Base-by-base conservation (phyloP, 2,888 invertebrate genomes). In the Dolichopus griseipennis region DNA sequence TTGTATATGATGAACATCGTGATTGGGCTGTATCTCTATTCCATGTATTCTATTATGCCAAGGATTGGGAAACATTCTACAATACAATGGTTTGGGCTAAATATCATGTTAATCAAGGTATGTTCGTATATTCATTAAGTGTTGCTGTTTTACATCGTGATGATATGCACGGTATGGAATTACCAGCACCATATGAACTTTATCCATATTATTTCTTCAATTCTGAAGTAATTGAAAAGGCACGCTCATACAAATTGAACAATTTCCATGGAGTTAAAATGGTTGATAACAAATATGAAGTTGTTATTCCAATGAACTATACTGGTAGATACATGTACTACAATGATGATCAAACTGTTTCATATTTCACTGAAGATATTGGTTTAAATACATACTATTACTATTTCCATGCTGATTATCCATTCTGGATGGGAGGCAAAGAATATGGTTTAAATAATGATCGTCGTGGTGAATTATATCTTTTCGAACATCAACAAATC, bases 321-420 rank as follows among this genome's bases (percentile, higher is more conserved):
- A 86, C 86, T 18, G 84, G 83, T 73, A 82, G 81, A 76, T 80
- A 83, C 71, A 75, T 83, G 61, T 78, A 82, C 74, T 83, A 82
- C 72, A 84, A 86, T 72, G 76, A 83, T 2, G 88, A 90, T 73
- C 83, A 84, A 74, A 84, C 83, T 69, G 73, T 90, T 68, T 83
- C 86, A 61, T 90, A 90, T 80, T 88, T 89, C 80, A 87, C 86
- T 43, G 89, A 90, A 76, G 90, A 90, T 75, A 82, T 90, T 73
- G 89, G 87, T 69, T 80, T 88, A 74, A 90, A 88, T 79, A 76
- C 85, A 0, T 88, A 83, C 80, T 89, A 90, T 82, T 86, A 84
- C 79, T 87, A 84, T 78, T 85, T 86, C 81, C 85, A 88, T 75
- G 76, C 83, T 70, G 83, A 85, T 69, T 84, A 84, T 75, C 87